These are phyloP conservation scores for Xanthorhoe designata DNA, from an alignment of 2,888 invertebrate species.

Conservation along the genomic window DNA sequence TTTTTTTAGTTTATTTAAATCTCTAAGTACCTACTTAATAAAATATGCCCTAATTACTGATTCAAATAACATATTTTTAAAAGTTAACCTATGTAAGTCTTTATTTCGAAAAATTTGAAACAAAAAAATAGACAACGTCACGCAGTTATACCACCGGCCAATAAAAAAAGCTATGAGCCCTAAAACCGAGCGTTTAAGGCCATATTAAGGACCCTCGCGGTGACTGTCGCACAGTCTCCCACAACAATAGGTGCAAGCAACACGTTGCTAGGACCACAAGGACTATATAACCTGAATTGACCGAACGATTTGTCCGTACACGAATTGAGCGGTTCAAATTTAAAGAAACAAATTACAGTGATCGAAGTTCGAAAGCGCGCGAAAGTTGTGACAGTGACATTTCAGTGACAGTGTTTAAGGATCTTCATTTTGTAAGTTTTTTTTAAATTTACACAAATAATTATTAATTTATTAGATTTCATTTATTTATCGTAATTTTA, in stretches of 20 bases:
- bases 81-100: no score
- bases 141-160: no score
- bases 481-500: no score
- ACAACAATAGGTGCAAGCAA: slow-evolving; percentile 29
- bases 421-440: slow-evolving; percentile 29
- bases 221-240: slow-evolving; percentile 27
- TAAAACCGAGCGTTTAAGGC: slow-evolving; percentile 23
- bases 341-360: background rate
- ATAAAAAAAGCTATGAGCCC: slow-evolving; percentile 5
- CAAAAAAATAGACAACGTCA: no score
- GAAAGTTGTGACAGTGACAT: slow-evolving; percentile 36
- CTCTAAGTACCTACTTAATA: no score
- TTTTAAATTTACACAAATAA: background rate
- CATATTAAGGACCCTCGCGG: slow-evolving; percentile 30
- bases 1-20: no score
- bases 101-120: no score
- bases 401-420: slow-evolving; percentile 31
- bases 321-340: background rate
- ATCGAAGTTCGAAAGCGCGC: slow-evolving; percentile 38
- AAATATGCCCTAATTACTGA: no score
- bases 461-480: background rate
- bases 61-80: no score
- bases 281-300: slow-evolving; percentile 69
- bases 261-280: slow-evolving; percentile 50
- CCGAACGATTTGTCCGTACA: slow-evolving; percentile 61